phyloP scores from a whole-genome alignment of 1,140 invertebrate genomes.

The Arion vulgaris region DNA sequence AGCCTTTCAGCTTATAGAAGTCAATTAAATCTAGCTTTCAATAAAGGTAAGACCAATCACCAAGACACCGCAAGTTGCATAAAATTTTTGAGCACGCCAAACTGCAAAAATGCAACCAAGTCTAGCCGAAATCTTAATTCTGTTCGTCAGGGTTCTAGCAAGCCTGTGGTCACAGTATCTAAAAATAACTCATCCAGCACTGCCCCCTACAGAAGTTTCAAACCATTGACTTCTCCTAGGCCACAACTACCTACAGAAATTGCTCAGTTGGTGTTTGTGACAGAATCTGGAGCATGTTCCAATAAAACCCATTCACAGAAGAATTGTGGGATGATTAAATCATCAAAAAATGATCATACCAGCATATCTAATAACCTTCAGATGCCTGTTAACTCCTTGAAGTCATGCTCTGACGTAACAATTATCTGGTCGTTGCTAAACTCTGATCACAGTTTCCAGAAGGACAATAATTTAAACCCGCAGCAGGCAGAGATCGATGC shows the following conservation, averaged over 20 bases:
- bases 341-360: neutral
- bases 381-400: too few species aligned
- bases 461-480: neutral
- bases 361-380: neutral
- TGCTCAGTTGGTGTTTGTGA: neutral
- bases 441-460: neutral
- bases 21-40: too few species aligned
- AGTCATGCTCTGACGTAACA: neutral
- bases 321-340: neutral
- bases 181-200: constrained; percentile 22
- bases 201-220: neutral
- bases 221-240: neutral
- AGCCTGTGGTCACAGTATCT: neutral
- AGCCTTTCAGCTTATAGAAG: too few species aligned
- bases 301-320: neutral
- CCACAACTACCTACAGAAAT: neutral
- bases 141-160: neutral
- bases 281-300: neutral
- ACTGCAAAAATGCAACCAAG: neutral
- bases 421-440: neutral
- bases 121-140: neutral
- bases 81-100: too few species aligned
- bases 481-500: neutral
- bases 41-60: too few species aligned
- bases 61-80: too few species aligned